Evolutionary conservation across 1,140 invertebrate genomes (phyloP).

Genomic region (Zaprionus capensis): DNA sequence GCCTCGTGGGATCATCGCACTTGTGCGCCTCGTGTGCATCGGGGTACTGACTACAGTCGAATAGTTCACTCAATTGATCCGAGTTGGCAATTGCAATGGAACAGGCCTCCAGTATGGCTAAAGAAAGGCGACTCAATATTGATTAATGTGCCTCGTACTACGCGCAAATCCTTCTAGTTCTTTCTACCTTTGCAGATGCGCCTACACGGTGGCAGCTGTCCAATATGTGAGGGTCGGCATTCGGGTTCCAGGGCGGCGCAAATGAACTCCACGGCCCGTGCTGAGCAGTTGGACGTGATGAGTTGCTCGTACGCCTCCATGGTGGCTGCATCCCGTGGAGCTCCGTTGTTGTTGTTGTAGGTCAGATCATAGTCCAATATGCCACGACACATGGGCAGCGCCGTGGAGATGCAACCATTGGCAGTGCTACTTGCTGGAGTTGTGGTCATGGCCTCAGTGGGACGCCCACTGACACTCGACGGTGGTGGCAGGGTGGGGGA

Average conservation of each 20-base stretch:
- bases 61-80: slow-evolving; percentile 85
- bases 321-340: slow-evolving; percentile 50
- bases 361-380: slow-evolving; percentile 88
- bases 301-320: slow-evolving; percentile 82
- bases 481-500: slow-evolving; percentile 86
- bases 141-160: slow-evolving; percentile 15
- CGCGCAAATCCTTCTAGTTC: neutral
- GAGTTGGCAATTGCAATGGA: slow-evolving; percentile 86
- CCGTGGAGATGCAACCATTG: slow-evolving; percentile 78
- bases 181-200: slow-evolving; percentile 87
- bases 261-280: slow-evolving; percentile 86
- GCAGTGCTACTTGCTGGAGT: slow-evolving; percentile 65
- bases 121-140: neutral
- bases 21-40: slow-evolving; percentile 84
- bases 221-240: slow-evolving; percentile 86
- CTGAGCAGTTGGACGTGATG: slow-evolving; percentile 87
- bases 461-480: slow-evolving; percentile 38
- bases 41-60: slow-evolving; percentile 87
- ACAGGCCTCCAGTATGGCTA: slow-evolving; percentile 87
- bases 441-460: slow-evolving; percentile 83
- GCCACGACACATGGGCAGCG: slow-evolving; percentile 85
- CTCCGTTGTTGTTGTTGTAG: slow-evolving; percentile 52
- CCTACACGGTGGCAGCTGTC: slow-evolving; percentile 87
- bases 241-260: slow-evolving; percentile 88
- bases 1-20: slow-evolving; percentile 79